These are phyloP conservation scores for Mercenaria mercenaria DNA, from an alignment of 1,140 invertebrate genomes.

Conservation along the genomic window DNA sequence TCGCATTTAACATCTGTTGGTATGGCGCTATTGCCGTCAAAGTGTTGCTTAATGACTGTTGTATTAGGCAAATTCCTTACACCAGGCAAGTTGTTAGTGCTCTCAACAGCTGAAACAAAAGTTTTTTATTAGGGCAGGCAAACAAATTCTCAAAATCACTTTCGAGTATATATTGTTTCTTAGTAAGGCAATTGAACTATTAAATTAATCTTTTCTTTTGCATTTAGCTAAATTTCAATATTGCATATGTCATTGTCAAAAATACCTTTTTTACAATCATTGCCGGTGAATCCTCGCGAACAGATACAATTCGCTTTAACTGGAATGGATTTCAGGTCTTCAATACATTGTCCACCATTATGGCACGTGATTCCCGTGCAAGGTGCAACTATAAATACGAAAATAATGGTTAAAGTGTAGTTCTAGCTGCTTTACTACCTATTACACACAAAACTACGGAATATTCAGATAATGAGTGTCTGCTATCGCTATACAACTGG, in stretches of 20 bases:
- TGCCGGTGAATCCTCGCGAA: neutral
- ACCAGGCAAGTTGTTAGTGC: neutral
- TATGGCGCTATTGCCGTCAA: neutral
- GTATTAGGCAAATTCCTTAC: neutral
- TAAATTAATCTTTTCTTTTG: too few relatives aligned
- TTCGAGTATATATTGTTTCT: too few relatives aligned
- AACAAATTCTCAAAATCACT: too few relatives aligned
- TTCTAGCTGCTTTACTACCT: too few relatives aligned
- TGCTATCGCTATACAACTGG: too few relatives aligned
- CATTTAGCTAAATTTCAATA: too few relatives aligned
- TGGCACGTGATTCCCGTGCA: neutral
- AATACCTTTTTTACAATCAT: neutral
- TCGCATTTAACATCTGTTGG: neutral
- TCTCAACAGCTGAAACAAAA: neutral
- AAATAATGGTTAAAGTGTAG: too few relatives aligned
- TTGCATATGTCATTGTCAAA: too few relatives aligned
- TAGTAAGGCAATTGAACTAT: too few relatives aligned
- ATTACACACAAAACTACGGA: too few relatives aligned
- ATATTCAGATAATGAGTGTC: too few relatives aligned
- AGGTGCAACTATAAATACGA: neutral
- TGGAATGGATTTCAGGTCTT: neutral
- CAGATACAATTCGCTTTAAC: neutral
- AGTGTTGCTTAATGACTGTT: neutral
- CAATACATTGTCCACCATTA: neutral
- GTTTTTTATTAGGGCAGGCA: too few relatives aligned